Conservation (phyloP, 2,797 vertebrate genomes). For the Phoeniculus purpureus region DNA sequence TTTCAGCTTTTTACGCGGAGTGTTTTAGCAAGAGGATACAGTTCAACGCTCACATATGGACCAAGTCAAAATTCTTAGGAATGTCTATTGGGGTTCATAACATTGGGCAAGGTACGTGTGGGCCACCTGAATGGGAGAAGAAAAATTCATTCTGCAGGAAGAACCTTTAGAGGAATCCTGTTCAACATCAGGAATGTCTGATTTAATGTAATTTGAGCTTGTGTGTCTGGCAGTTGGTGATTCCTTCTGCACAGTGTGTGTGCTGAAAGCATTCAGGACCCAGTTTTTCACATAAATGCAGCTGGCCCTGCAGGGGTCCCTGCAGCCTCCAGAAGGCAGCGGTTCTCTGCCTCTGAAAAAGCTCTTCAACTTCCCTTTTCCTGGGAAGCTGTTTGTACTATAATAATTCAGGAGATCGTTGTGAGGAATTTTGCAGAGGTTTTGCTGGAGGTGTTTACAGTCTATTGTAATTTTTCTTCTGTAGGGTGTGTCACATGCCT, state of each 20-base stretch:
- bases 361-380: background rate
- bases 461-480: background rate
- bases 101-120: constrained; percentile 93
- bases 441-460: background rate
- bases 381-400: background rate
- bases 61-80: constrained; percentile 98
- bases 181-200: background rate
- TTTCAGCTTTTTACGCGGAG: constrained; percentile 99
- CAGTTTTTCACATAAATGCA: background rate
- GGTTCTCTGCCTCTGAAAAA: background rate
- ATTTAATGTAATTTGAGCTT: background rate
- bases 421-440: background rate
- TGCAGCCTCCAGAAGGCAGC: background rate
- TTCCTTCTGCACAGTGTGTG: background rate
- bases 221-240: background rate
- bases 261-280: background rate
- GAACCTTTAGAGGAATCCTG: background rate
- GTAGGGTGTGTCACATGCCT: constrained; percentile 96
- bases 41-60: constrained; percentile 99
- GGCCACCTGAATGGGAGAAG: background rate
- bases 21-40: constrained; percentile 96
- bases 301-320: background rate
- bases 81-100: constrained; percentile 99
- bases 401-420: background rate
- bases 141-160: background rate